Evolutionary conservation across 1,140 invertebrate species (phyloP).

Genomic region (honey bee (Apis mellifera)): Amel_HAv3.1 CM009941.2:11206501-11207000

Average conservation of each 20-base stretch:
- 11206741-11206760: background rate
- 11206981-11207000: conserved; percentile 56
- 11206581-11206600: conserved; percentile 67
- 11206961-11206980: background rate
- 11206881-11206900: too few species aligned
- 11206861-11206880: too few species aligned
- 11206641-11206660: conserved; percentile 52
- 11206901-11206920: too few species aligned
- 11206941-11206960: background rate
- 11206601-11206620: conserved; percentile 70
- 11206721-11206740: background rate
- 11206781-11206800: too few species aligned
- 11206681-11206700: background rate
- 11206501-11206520: conserved; percentile 65
- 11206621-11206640: conserved; percentile 61
- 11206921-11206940: background rate
- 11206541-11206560: conserved; percentile 66
- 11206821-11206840: too few species aligned
- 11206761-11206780: too few species aligned
- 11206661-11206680: background rate
- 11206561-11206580: conserved; percentile 68
- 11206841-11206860: too few species aligned
- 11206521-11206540: conserved; percentile 71
- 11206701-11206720: background rate
- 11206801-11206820: too few species aligned